These are phyloP conservation scores for Rhodeus uyekii DNA, from an alignment of 2,797 vertebrate species.

Conservation along the genomic window DNA sequence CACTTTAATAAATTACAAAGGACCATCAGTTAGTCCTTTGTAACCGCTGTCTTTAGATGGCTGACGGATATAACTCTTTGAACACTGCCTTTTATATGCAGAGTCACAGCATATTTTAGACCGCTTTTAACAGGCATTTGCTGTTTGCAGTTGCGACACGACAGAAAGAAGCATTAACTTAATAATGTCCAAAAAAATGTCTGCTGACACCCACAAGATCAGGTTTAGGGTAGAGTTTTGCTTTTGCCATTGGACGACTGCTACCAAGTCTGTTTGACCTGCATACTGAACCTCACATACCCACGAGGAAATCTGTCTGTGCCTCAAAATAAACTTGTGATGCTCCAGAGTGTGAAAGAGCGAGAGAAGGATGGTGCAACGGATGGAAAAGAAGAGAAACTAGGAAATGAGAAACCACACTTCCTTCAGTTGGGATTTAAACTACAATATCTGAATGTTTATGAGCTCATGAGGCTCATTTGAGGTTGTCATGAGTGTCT, in stretches of 20 bases:
- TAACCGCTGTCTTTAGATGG: slow-evolving; percentile 61
- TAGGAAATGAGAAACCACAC: slow-evolving; percentile 16
- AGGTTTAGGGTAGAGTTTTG: slow-evolving; percentile 8
- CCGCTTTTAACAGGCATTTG: slow-evolving; percentile 16
- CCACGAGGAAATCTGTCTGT: slow-evolving; percentile 26
- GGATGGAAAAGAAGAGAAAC: slow-evolving; percentile 6
- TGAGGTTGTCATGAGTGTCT: slow-evolving; percentile 38
- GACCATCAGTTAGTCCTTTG: slow-evolving; percentile 77
- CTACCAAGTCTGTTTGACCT: slow-evolving; percentile 41
- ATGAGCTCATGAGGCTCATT: slow-evolving; percentile 32
- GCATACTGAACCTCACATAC: slow-evolving; percentile 37
- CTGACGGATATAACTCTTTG: slow-evolving; percentile 45
- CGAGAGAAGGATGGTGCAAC: slow-evolving; percentile 14
- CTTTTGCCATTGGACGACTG: slow-evolving; percentile 16
- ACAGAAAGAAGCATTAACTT: slow-evolving; percentile 13
- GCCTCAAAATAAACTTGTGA: slow-evolving; percentile 40
- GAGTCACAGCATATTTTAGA: slow-evolving; percentile 46
- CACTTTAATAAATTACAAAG: slow-evolving; percentile 80
- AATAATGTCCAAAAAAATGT: neutral
- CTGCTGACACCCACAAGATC: neutral
- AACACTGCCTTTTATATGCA: slow-evolving; percentile 54
- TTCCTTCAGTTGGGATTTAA: slow-evolving; percentile 33
- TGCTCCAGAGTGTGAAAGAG: slow-evolving; percentile 27
- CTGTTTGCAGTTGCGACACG: slow-evolving; percentile 31
- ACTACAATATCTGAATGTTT: slow-evolving; percentile 39